Evolutionary conservation across 2,113 vertebrate genomes (phyloP).

Genomic region (Balaeniceps rex): DNA sequence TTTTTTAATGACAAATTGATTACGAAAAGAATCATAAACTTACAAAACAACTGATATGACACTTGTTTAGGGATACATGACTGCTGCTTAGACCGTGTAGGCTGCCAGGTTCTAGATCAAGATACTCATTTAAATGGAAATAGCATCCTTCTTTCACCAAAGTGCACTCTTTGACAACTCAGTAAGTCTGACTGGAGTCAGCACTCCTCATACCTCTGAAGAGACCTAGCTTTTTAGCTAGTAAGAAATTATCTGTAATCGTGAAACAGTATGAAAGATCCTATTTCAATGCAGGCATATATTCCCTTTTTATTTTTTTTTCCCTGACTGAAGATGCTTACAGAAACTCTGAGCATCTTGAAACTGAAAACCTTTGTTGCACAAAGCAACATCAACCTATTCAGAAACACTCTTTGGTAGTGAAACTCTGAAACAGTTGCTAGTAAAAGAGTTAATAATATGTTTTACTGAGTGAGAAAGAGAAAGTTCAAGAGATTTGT

Average conservation of each 20-base stretch:
- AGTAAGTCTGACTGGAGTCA: neutral
- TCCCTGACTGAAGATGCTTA: neutral
- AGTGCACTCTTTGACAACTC: neutral
- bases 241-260: neutral
- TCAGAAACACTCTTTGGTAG: neutral
- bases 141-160: neutral
- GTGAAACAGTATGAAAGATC: neutral
- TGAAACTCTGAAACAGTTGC: neutral
- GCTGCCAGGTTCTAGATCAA: neutral
- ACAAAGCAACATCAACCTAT: neutral
- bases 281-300: neutral
- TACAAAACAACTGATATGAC: neutral
- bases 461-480: neutral
- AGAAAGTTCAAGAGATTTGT: neutral
- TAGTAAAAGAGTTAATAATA: neutral
- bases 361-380: neutral
- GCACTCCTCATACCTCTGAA: neutral
- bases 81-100: neutral
- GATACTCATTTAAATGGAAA: neutral
- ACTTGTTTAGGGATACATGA: neutral
- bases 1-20: neutral
- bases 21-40: neutral
- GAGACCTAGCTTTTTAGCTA: neutral
- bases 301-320: neutral
- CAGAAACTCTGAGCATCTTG: neutral